Evolutionary conservation across 2,113 vertebrate species (phyloP), one percentile per base, ranked within the genome.

Genomic region (Nicator chloris): DNA sequence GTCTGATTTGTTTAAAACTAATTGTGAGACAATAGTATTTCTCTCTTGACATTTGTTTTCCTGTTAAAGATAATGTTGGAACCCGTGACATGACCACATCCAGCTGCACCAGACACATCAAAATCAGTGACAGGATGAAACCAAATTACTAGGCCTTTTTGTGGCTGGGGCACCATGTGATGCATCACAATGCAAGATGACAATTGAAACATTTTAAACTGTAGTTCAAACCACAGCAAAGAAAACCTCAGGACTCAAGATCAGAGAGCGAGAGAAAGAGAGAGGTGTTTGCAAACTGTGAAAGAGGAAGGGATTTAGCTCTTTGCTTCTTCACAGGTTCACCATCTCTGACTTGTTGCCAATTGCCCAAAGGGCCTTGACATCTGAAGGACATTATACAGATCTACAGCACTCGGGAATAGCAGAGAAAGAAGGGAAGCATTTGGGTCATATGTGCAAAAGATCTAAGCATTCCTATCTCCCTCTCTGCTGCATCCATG

Each of bases 121-220:
- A 96, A 96, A 96, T 97, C 96, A 96, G 80, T 96, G 95, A 96
- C 95, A 96, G 95, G 96, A 96, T 97, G 94, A 96, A 96, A 95
- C 95, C 93, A 96, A 96, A 97, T 96, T 97, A 71, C 80, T 88
- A 88, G 95, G 94, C 93, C 96, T 97, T 97, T 96, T 97, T 97
- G 95, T 96, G 96, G 96, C 96, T 96, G 93, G 77, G 90, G 80
- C 93, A 93, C 96, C 96, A 96, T 96, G 95, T 96, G 95, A 96
- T 96, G 96, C 86, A 92, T 95, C 95, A 97, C 96, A 96, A 97
- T 96, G 88, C 93, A 96, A 96, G 90, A 96, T 96, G 96, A 96
- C 96, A 96, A 97, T 95, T 97, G 95, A 97, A 97, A 96, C 95
- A 82, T 96, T 95, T 96, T 88, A 94, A 96, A 93, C 90, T 96